Evolutionary conservation across 2,797 vertebrate species (phyloP).

Genomic region (Pseudochirops cupreus): DNA sequence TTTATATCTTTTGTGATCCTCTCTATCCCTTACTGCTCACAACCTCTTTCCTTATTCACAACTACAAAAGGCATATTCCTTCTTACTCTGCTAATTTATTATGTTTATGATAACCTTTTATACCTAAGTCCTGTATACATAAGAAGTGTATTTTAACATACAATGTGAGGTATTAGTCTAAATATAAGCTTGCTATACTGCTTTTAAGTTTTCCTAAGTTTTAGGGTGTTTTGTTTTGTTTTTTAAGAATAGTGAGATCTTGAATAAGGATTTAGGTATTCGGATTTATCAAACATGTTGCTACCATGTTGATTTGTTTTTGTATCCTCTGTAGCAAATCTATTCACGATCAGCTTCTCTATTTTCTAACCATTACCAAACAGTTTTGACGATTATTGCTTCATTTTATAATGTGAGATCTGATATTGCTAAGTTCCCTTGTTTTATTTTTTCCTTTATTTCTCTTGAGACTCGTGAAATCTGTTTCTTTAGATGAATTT

Average conservation of each 20-base stretch:
- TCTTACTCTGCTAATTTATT: neutral
- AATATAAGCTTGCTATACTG: neutral
- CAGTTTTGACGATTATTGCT: neutral
- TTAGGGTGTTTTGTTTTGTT: neutral
- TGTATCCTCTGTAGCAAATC: neutral
- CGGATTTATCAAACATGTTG: neutral
- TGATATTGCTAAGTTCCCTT: neutral
- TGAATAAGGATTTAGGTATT: neutral
- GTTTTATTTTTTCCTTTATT: neutral
- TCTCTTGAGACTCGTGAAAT: neutral
- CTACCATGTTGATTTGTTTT: neutral
- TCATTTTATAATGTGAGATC: neutral
- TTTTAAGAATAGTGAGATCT: neutral
- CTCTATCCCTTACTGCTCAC: neutral
- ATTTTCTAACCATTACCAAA: neutral
- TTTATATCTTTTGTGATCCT: neutral
- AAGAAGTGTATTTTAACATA: neutral
- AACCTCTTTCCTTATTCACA: neutral
- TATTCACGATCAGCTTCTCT: neutral
- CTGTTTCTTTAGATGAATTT: neutral
- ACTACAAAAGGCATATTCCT: neutral
- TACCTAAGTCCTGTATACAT: neutral
- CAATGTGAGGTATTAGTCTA: neutral
- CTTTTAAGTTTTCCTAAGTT: neutral
- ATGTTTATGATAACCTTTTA: neutral